These are phyloP conservation scores for Actenoides lindsayi DNA, from an alignment of 2,113 vertebrate genomes.

Conservation along the genomic window DNA sequence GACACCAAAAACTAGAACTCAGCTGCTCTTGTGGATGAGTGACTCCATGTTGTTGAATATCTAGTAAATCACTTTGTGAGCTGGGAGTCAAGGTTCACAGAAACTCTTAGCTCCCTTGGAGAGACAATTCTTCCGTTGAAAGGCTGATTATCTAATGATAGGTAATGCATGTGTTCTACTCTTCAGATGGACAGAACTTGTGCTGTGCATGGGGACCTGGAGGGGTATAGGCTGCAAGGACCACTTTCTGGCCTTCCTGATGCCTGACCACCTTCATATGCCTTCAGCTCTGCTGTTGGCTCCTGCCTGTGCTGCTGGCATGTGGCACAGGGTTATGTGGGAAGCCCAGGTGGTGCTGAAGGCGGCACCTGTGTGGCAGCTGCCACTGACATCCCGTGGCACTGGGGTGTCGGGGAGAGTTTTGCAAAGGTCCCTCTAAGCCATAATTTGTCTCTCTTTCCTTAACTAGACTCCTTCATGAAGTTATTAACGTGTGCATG, in stretches of 20 bases:
- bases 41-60: not conserved
- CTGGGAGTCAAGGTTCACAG: not conserved
- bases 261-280: not conserved
- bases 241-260: not conserved
- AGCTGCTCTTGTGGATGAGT: not conserved
- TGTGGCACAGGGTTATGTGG: not conserved
- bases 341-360: not conserved
- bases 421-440: not conserved
- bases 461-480: not conserved
- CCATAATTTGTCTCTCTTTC: not conserved
- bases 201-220: not conserved
- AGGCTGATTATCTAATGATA: not conserved
- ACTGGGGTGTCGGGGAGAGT: not conserved
- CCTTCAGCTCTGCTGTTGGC: not conserved
- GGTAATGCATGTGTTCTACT: rapidly evolving
- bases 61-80: not conserved
- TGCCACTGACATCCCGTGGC: not conserved
- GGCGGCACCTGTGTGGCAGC: not conserved
- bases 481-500: rapidly evolving
- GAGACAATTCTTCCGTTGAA: not conserved
- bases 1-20: not conserved
- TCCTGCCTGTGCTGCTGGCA: no score
- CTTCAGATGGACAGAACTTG: not conserved
- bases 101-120: not conserved
- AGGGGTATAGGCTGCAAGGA: no score